Evolutionary conservation across 2,113 vertebrate species (phyloP), one percentile per base, ranked within the genome.

Genomic region (Aphyosemion australe): DNA sequence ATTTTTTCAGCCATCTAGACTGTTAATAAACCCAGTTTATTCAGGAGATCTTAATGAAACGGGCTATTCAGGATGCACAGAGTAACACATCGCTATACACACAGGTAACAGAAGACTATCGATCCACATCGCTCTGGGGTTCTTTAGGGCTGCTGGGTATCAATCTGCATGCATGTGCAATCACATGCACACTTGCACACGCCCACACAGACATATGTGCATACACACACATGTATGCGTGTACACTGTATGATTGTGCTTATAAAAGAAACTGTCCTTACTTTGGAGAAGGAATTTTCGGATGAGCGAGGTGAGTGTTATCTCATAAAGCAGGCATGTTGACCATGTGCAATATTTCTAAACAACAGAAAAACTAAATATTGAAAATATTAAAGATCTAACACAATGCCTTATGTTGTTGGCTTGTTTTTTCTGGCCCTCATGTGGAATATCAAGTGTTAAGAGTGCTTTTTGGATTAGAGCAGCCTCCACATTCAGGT

Each of bases 311-410:
- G 74, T 90, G 92, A 92, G 90, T 90, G 82, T 85, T 78, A 88
- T 87, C 89, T 92, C 90, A 88, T 88, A 87, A 48, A 91, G 87
- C 88, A 90, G 91, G 93, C 93, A 93, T 93, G 92, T 91, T 93
- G 93, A 94, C 89, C 92, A 94, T 93, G 93, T 94, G 93, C 92
- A 94, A 93, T 94, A 93, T 94, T 94, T 94, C 91, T 92, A 93
- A 92, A 91, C 85, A 74, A 90, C 73, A 86, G 77, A 58, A 84
- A 77, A 79, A 84, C 75, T 85, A 91, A 92, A 91, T 91, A 93
- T 90, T 91, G 88, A 93, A 92, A 91, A 92, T 89, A 93, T 92
- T 92, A 93, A 93, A 93, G 89, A 88, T 87, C 90, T 93, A 92
- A 93, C 91, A 91, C 91, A 92, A 86, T 37, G 34, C 61, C n/a